Evolutionary conservation across 2,888 invertebrate genomes (phyloP), one percentile per base, ranked within the genome.

Genomic region (Lasioglossum marginatum): DNA sequence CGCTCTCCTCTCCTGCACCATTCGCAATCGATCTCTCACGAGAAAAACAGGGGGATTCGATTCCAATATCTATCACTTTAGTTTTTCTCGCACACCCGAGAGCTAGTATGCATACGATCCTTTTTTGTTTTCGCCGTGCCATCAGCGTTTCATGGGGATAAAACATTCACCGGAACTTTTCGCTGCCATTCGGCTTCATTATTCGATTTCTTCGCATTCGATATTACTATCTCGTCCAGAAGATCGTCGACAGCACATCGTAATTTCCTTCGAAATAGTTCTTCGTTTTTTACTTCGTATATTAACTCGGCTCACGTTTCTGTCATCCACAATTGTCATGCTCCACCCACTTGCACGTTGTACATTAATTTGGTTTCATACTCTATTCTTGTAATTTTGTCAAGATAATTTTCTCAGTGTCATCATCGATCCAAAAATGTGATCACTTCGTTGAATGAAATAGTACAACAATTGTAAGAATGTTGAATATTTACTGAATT

Each of bases 21-120:
- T 52, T 68, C 75, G 81, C 66, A 66, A 86, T 86, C 81, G 77
- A 86, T 80, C 68, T 52, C 43, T 74, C 19, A 34, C 52, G 77
- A 86, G 86, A 74, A 86, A 85, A 74, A 74, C 57, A 70, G 77
- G 71, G 79, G 80, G 72, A 86, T 80, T 79, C 77, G 81, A 86
- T 85, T 86, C 86, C 76, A 85, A 85, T 85, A 85, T 85, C 85
- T 73, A 85, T 85, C 75, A 57, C 66, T 63, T 40, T 63, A 37
- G 79, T 79, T 85, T 85, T 85, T 84, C 63, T 27, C 52, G 31
- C 57, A 1, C 52, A 19, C 14, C 19, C 19, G 63, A 31, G 14
- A 52, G 79, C 71, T 63, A 57, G 74, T 71, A 85, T 79, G 79
- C 85, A 76, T 85, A 79, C 85, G 71, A 85, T 75, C n/a, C 37